These are phyloP conservation scores for Pseudolycoriella hygida DNA, from an alignment of 2,888 invertebrate genomes.

Conservation along the genomic window DNA sequence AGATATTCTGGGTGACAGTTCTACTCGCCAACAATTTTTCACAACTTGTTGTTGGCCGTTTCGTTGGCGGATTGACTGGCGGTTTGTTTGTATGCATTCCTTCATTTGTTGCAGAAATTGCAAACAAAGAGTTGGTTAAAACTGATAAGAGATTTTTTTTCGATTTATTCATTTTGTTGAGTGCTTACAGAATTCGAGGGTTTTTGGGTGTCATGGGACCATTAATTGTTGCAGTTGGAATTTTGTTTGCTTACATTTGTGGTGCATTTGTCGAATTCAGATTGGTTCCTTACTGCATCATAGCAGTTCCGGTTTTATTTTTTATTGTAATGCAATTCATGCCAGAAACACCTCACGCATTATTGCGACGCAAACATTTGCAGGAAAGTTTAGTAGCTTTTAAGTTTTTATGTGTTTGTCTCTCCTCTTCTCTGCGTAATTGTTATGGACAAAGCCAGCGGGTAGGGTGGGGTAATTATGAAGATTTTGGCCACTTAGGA, in stretches of 20 bases:
- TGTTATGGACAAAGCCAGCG: too few relatives aligned
- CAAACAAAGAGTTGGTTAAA: conserved; percentile 21
- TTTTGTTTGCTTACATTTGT: conserved; percentile 3
- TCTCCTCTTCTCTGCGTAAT: too few relatives aligned
- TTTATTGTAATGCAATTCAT: conserved; percentile 4
- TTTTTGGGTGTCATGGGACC: conserved; percentile 5
- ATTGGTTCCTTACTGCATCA: conserved; percentile 4
- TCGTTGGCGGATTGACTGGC: too few relatives aligned
- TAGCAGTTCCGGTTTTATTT: conserved; percentile 6
- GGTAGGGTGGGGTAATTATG: too few relatives aligned
- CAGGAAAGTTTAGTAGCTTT: too few relatives aligned
- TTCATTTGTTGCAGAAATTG: conserved; percentile 25
- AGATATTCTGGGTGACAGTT: too few relatives aligned
- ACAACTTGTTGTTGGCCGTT: too few relatives aligned
- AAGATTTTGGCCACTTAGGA: too few relatives aligned
- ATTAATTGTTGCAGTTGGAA: conserved; percentile 5
- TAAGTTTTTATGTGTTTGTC: too few relatives aligned
- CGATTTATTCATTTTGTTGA: too few relatives aligned
- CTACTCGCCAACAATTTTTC: too few relatives aligned
- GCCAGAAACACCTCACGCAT: conserved; percentile 7
- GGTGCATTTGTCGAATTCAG: conserved; percentile 6
- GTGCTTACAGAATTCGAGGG: conserved; percentile 8
- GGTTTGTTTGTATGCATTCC: conserved; percentile 21
- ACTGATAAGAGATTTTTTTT: too few relatives aligned
- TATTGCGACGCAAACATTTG: background rate